A percentile compares a stretch with the other conserved stretches of the same genome.
Conservation (phyloP, 2,888 invertebrate species). For the Ommatoiulus sabulosus region DNA sequence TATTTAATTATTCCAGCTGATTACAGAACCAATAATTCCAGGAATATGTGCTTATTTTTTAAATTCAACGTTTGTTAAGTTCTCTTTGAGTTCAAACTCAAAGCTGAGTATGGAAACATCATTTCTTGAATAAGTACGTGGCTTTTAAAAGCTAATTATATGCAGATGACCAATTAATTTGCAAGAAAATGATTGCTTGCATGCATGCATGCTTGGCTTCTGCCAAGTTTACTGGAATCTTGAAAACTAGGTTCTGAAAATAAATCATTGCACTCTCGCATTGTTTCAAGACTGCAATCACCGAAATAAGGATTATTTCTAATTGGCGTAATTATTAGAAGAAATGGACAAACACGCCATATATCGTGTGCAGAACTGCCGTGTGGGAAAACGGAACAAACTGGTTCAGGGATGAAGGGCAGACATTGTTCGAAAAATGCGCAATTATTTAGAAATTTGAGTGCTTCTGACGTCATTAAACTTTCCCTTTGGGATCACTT, state of each 20-base stretch:
- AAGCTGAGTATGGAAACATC: too few relatives aligned
- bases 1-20: too few relatives aligned
- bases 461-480: conserved; percentile 1
- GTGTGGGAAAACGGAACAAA: conserved; percentile 3
- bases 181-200: conserved; percentile 1
- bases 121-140: not conserved
- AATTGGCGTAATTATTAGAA: conserved; percentile 4
- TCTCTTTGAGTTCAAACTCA: too few relatives aligned
- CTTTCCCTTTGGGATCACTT: not conserved
- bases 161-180: conserved; percentile 5
- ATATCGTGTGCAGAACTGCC: not conserved
- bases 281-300: conserved; percentile 39
- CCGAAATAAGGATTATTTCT: conserved; percentile 24
- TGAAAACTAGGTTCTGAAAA: conserved; percentile 1
- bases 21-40: too few relatives aligned
- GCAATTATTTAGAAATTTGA: conserved; percentile 12
- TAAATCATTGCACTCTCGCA: not conserved
- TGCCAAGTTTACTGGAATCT: conserved; percentile 31
- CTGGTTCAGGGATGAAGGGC: conserved; percentile 43
- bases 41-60: too few relatives aligned
- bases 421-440: not conserved
- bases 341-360: not conserved
- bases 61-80: too few relatives aligned
- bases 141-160: not conserved
- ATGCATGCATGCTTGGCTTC: not conserved